These are phyloP conservation scores for Lagria hirta DNA, from an alignment of 2,888 invertebrate genomes.

Conservation along the genomic window DNA sequence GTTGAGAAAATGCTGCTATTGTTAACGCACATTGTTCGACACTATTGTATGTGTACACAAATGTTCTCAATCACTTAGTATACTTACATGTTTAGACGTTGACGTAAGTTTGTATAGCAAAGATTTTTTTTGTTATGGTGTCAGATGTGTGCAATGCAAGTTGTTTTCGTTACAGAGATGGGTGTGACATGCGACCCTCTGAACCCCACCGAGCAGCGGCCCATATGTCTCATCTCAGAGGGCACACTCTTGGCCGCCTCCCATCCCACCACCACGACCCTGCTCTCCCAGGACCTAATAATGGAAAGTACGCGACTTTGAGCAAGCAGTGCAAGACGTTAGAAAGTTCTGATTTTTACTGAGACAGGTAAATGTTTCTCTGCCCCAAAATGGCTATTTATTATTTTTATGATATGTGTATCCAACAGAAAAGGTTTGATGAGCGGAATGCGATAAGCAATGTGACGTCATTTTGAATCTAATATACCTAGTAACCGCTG, in stretches of 20 bases:
- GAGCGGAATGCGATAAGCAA: too few relatives aligned
- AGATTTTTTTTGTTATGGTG: constrained; percentile 1
- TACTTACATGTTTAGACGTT: too few relatives aligned
- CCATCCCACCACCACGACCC: constrained; percentile 64
- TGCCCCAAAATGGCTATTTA: constrained; percentile 49
- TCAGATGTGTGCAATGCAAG: constrained; percentile 35
- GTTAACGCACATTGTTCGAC: too few relatives aligned
- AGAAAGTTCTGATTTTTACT: constrained; percentile 93
- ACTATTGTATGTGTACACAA: too few relatives aligned
- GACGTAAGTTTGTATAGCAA: constrained; percentile 7
- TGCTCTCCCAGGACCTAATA: constrained; percentile 66
- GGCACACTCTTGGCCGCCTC: constrained; percentile 69
- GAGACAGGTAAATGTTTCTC: constrained; percentile 66
- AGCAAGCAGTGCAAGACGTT: constrained; percentile 95
- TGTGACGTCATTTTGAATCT: too few relatives aligned
- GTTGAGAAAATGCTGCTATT: too few relatives aligned
- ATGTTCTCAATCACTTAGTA: too few relatives aligned
- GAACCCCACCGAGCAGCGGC: constrained; percentile 49
- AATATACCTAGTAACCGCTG: too few relatives aligned
- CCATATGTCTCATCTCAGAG: constrained; percentile 54
- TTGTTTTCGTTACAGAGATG: constrained; percentile 50
- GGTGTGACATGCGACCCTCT: constrained; percentile 53
- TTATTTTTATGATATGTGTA: background rate
- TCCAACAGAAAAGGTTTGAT: constrained; percentile 3
- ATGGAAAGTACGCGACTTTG: constrained; percentile 91